phyloP scores from a whole-genome alignment of 2,113 vertebrate species.

The Ciconia maguari region DNA sequence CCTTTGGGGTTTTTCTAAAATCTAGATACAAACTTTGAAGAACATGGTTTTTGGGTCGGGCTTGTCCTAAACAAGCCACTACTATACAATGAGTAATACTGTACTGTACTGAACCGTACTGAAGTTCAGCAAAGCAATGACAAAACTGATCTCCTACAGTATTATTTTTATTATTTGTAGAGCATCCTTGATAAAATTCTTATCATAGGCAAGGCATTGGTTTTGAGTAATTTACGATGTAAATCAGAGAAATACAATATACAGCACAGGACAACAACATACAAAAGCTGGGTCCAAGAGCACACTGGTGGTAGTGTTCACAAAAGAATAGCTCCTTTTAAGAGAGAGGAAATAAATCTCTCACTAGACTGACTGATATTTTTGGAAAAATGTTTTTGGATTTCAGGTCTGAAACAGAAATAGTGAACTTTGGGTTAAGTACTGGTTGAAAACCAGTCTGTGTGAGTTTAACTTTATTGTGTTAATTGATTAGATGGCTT shows the following conservation, averaged over 20 bases:
- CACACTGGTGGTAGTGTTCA: neutral
- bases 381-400: conserved; percentile 16
- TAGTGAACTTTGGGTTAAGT: neutral
- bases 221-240: neutral
- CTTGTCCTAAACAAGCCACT: neutral
- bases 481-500: neutral
- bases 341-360: neutral
- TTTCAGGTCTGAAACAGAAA: conserved; percentile 5
- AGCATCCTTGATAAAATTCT: neutral
- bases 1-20: neutral
- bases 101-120: too few relatives aligned
- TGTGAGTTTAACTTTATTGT: neutral
- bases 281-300: neutral
- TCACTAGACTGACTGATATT: neutral
- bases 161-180: neutral
- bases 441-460: neutral
- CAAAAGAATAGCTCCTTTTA: conserved; percentile 25
- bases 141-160: neutral
- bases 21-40: neutral
- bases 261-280: neutral
- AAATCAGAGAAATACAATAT: neutral
- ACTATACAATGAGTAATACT: neutral
- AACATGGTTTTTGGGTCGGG: neutral
- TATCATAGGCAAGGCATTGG: neutral
- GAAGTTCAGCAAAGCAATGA: neutral